phyloP scores from a whole-genome alignment of 2,888 invertebrate species.

The Tenthredo notha region DNA sequence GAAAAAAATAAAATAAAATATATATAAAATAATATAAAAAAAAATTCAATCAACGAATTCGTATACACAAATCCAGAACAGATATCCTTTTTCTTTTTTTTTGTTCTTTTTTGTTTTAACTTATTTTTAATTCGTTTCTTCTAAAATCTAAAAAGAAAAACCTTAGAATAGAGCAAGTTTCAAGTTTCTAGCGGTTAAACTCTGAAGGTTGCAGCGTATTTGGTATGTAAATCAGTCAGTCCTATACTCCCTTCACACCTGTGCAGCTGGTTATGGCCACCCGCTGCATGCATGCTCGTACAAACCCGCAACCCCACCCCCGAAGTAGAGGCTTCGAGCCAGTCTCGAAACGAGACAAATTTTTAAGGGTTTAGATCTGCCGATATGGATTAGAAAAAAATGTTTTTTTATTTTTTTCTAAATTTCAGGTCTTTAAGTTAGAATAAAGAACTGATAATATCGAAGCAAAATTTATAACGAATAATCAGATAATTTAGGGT shows the following conservation, averaged over 20 bases:
- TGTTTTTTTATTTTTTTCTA: no score
- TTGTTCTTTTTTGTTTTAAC: no score
- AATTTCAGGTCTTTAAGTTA: background rate
- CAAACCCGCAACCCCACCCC: slow-evolving; percentile 33
- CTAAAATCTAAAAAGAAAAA: background rate
- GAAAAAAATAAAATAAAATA: no score
- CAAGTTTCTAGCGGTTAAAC: slow-evolving; percentile 30
- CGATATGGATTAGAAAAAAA: background rate
- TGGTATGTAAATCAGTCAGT: slow-evolving; percentile 51
- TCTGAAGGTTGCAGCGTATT: slow-evolving; percentile 50
- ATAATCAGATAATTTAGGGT: background rate
- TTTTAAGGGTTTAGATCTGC: background rate
- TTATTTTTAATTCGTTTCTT: no score
- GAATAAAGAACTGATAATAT: background rate
- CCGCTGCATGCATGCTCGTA: slow-evolving; percentile 49
- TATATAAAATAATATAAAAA: no score
- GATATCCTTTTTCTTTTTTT: background rate
- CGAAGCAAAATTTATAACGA: background rate
- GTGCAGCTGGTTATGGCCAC: slow-evolving; percentile 53
- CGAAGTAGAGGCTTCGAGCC: slow-evolving; percentile 13
- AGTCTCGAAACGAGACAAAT: background rate
- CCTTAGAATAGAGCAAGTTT: slow-evolving; percentile 43
- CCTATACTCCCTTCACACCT: slow-evolving; percentile 47
- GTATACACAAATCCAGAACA: background rate
- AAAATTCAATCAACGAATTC: background rate